Conservation (phyloP, 2,797 vertebrate genomes). For the Mormyrops attenuatus region DNA sequence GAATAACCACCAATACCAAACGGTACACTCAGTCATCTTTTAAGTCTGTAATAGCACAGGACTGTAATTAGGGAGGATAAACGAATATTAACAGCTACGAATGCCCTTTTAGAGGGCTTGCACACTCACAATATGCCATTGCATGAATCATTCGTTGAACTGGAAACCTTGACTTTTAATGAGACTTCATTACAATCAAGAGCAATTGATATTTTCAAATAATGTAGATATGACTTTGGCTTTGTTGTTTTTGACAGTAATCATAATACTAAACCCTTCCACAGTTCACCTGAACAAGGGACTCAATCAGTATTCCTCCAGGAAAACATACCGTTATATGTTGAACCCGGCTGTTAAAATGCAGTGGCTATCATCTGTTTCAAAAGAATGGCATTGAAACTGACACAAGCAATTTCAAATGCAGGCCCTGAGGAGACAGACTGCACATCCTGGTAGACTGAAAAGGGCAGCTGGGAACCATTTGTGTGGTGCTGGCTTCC, state of each 20-base stretch:
- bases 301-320: background rate
- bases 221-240: background rate
- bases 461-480: background rate
- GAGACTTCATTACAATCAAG: background rate
- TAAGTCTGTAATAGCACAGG: background rate
- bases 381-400: background rate
- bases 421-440: background rate
- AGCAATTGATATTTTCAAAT: background rate
- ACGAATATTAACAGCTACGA: background rate
- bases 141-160: background rate
- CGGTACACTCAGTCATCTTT: background rate
- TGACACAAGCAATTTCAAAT: slow-evolving; percentile 3
- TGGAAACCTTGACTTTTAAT: slow-evolving; percentile 1
- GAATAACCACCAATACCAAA: background rate
- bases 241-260: background rate
- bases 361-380: background rate
- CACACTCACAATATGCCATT: background rate
- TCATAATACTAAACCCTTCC: background rate
- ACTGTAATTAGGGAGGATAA: background rate
- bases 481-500: background rate
- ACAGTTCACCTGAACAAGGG: background rate
- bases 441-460: background rate
- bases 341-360: background rate
- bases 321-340: background rate
- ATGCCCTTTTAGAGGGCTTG: background rate